A percentile compares a stretch with the other conserved stretches of the same genome.
phyloP scores from a whole-genome alignment of 1,140 invertebrate genomes.

The Drosophila persimilis region DNA sequence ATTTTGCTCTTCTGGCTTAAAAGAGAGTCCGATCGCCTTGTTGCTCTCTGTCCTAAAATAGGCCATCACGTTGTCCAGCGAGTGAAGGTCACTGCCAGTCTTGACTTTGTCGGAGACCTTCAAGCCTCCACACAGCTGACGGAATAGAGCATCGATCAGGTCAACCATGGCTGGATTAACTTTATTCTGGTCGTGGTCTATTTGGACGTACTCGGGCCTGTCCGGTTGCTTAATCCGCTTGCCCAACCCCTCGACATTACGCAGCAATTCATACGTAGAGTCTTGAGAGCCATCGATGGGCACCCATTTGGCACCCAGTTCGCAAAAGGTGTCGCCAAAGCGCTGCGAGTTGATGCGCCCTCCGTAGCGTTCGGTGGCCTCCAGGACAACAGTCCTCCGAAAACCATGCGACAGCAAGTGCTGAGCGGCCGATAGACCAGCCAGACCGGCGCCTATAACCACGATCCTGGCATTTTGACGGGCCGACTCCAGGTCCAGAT shows the following conservation, averaged over 20 bases:
- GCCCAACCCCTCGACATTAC: conserved; percentile 56
- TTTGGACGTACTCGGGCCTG: conserved; percentile 40
- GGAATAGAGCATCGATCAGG: conserved; percentile 64
- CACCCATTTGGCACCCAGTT: conserved; percentile 86
- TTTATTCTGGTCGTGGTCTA: conserved; percentile 15
- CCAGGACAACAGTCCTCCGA: conserved; percentile 87
- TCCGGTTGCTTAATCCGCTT: conserved; percentile 60
- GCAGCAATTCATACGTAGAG: conserved; percentile 70
- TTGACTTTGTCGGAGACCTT: conserved; percentile 58
- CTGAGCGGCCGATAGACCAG: conserved; percentile 89
- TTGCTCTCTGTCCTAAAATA: conserved; percentile 72
- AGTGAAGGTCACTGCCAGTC: conserved; percentile 53
- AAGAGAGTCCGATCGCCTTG: conserved; percentile 38
- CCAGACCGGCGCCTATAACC: conserved; percentile 90
- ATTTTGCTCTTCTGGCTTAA: conserved; percentile 52
- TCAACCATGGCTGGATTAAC: conserved; percentile 58
- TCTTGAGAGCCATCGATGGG: conserved; percentile 68
- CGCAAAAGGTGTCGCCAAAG: conserved; percentile 88
- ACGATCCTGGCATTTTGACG: conserved; percentile 85
- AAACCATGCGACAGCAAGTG: conserved; percentile 88
- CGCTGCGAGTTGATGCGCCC: conserved; percentile 90
- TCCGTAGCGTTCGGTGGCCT: conserved; percentile 90
- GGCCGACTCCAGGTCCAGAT: conserved; percentile 49
- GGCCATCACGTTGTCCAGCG: conserved; percentile 71
- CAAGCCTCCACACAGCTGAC: conserved; percentile 65